Conservation (phyloP, 35 echinoderm and acorn worm genomes). For the Hemicentrotus pulcherrimus region DNA sequence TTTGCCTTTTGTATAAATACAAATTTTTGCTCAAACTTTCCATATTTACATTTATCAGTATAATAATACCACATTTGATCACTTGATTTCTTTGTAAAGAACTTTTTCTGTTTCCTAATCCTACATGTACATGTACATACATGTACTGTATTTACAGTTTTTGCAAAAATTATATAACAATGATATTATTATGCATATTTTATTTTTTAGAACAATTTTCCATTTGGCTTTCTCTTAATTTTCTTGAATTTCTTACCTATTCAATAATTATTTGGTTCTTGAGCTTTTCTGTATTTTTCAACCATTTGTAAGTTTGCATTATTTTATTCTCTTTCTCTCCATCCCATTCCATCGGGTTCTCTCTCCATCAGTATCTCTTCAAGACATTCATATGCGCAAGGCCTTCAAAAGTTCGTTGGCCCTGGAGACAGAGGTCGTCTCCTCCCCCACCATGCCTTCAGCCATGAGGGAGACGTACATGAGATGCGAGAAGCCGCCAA, state of each 20-base stretch:
- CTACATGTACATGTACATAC: too few species aligned
- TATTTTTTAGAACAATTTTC: background rate
- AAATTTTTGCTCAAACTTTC: too few species aligned
- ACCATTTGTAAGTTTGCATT: background rate
- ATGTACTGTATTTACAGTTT: too few species aligned
- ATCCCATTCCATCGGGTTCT: background rate
- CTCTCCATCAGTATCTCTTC: slow-evolving; percentile 82
- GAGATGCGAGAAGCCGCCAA: slow-evolving; percentile 95
- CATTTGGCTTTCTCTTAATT: background rate
- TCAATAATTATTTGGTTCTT: background rate
- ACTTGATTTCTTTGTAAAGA: too few species aligned
- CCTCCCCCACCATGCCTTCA: slow-evolving; percentile 83
- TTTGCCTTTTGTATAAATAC: too few species aligned
- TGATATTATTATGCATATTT: too few species aligned
- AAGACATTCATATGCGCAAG: slow-evolving; percentile 99
- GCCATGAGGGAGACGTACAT: slow-evolving; percentile 98
- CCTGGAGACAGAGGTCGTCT: slow-evolving; percentile 93
- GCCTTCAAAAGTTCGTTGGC: slow-evolving; percentile 93
- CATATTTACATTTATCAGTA: background rate
- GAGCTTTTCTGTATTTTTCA: background rate
- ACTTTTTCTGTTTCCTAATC: too few species aligned
- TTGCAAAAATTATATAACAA: too few species aligned
- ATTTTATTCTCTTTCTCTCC: slow-evolving; percentile 37
- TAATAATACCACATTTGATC: too few species aligned
- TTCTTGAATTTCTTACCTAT: background rate